Evolutionary conservation across 2,888 invertebrate genomes (phyloP), one percentile per base, ranked within the genome.

Genomic region (Halictus quadricinctus): DNA sequence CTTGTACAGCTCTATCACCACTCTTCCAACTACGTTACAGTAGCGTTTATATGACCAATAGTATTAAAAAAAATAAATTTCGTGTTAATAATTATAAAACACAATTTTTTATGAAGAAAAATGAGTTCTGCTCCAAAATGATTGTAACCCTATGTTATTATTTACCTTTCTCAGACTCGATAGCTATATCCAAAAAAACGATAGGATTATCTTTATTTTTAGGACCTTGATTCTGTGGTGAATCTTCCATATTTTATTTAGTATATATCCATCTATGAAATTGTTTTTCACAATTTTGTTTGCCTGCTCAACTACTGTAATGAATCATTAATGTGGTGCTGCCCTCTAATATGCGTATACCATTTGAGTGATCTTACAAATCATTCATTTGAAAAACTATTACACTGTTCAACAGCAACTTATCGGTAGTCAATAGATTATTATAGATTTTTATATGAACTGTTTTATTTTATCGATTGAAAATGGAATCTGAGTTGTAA

Each of bases 1-100:
- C 92, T 96, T 97, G 94, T 97, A 97, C 81, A 99, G 95, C 95
- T 99, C 98, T 93, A 99, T 97, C 29, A 99, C 96, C 81, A 99
- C 95, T 89, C 98, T 96, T 10, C 98, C 98, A 92, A 96, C 98
- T 97, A 79, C 36, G 80, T 84, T 83, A 80, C 36, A 81, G 85
- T 79, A 80, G 73, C 50, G 72, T 48, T 79, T 76, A 79, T 86
- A 86, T 75, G 50, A 81, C 73, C 69, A 70, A 66, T 70, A 81
- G 76, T n/a, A 46, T 70, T 74, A n/a, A 46, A 46, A 25, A 7
- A 25, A 75, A 46, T 69, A 21, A 85, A 78, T 72, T 83, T 15
- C 48, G 72, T 48, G 43, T 15, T 5, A 46, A 72, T 36, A 78
- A 1, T 64, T 64, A 50, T 54, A 70, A 21, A 46, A 84, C n/a